Conservation (phyloP, 2,888 invertebrate genomes). For the Stenodera caucasica region DNA sequence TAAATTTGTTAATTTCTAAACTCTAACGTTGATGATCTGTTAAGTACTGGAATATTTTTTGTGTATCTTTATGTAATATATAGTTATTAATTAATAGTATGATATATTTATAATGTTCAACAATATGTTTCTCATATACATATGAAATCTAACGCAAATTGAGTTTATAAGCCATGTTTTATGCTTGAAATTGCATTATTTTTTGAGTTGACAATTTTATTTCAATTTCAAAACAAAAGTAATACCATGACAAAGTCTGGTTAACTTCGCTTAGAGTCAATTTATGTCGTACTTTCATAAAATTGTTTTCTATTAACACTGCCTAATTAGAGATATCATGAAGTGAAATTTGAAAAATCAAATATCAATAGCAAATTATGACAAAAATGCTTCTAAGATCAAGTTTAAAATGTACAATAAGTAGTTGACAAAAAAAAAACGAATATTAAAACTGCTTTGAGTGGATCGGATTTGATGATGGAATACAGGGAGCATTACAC, state of each 20-base stretch:
- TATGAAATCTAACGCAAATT: slow-evolving; percentile 1
- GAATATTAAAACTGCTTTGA: background rate
- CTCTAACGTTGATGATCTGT: slow-evolving; percentile 37
- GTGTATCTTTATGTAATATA: slow-evolving; percentile 42
- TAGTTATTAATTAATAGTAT: slow-evolving; percentile 34
- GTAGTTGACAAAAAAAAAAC: background rate
- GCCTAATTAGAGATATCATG: slow-evolving; percentile 36
- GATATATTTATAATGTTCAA: slow-evolving; percentile 30
- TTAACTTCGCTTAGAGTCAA: slow-evolving; percentile 3
- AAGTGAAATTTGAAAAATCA: slow-evolving; percentile 13
- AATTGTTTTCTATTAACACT: slow-evolving; percentile 38
- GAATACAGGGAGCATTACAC: slow-evolving; percentile 9
- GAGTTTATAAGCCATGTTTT: slow-evolving; percentile 1
- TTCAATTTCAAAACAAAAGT: background rate
- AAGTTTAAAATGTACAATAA: slow-evolving; percentile 20
- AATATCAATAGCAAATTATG: slow-evolving; percentile 9
- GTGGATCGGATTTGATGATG: background rate
- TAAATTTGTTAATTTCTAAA: slow-evolving; percentile 34
- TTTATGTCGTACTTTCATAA: slow-evolving; percentile 1
- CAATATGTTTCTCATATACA: slow-evolving; percentile 1
- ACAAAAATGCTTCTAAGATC: slow-evolving; percentile 15
- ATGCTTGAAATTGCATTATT: slow-evolving; percentile 2
- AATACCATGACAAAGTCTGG: slow-evolving; percentile 1
- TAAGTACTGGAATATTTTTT: slow-evolving; percentile 36
- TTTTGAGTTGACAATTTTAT: background rate